A percentile compares a stretch with the other conserved stretches of the same genome.
Conservation (phyloP, 2,113 vertebrate genomes). For the Salvelinus fontinalis region DNA sequence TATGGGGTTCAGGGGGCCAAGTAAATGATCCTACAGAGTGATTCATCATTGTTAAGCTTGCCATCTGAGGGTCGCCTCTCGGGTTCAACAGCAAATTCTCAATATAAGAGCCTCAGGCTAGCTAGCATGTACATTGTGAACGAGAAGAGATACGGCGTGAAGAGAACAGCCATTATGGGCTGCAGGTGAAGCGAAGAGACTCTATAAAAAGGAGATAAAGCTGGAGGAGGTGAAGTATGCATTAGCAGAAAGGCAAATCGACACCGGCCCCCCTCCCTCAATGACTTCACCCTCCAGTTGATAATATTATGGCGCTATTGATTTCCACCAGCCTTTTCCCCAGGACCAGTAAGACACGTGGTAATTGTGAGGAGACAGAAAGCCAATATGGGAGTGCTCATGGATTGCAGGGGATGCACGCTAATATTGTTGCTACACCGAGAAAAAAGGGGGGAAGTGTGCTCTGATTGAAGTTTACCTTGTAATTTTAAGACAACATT, state of each 20-base stretch:
- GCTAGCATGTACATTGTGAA: conserved; percentile 65
- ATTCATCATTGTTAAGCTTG: conserved; percentile 79
- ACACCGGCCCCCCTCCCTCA: conserved; percentile 71
- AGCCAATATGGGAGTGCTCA: conserved; percentile 88
- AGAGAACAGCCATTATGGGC: conserved; percentile 70
- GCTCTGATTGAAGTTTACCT: conserved; percentile 86
- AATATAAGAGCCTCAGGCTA: conserved; percentile 66
- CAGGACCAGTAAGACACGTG: conserved; percentile 95
- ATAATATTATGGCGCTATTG: conserved; percentile 99
- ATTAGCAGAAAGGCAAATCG: conserved; percentile 79
- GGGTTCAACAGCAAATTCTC: conserved; percentile 75
- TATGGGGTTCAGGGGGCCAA: conserved; percentile 77
- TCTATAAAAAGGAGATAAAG: conserved; percentile 77
- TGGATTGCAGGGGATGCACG: conserved; percentile 91
- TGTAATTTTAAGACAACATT: conserved; percentile 77
- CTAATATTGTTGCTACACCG: conserved; percentile 89
- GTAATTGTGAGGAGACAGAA: conserved; percentile 98
- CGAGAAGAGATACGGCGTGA: conserved; percentile 70
- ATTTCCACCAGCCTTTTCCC: conserved; percentile 95
- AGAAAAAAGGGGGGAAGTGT: conserved; percentile 73
- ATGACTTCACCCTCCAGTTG: conserved; percentile 90
- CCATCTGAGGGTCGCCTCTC: conserved; percentile 75
- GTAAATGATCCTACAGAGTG: conserved; percentile 76
- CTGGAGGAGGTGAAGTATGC: conserved; percentile 69
- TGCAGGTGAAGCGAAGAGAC: conserved; percentile 71